Evolutionary conservation across 2,888 invertebrate genomes (phyloP), one percentile per base, ranked within the genome.

Genomic region (Operophtera brumata): DNA sequence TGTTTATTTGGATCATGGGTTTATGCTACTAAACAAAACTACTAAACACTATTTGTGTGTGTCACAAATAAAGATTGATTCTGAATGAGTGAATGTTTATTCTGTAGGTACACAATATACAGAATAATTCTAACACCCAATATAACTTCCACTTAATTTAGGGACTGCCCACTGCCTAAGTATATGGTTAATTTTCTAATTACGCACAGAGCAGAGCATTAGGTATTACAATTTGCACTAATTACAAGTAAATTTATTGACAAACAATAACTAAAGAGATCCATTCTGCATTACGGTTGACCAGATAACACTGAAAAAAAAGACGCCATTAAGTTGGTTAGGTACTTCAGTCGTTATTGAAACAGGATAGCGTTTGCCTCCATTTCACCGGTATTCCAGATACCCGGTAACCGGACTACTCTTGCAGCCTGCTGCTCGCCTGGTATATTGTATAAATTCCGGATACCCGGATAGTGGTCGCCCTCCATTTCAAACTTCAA

Each of bases 261-360:
- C 70, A 64, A 68, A 73, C 73, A 80, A 79, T 79, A 83, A 81
- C 81, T 84, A 82, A 75, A 73, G 87, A 86, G 86, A 88, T 88
- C 88, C 78, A 73, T 82, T 77, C 79, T 82, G 86, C 81, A 75
- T 82, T 78, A 69, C 66, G 64, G 77, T 71, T 74, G 75, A 68
- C 57, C 63, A 57, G 65, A 68, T 64, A 47, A 44, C 70, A 59
- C 84, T 81, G 82, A 37, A 73, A 77, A 64, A 12, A 63, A 61
- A 41, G 1, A 26, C 7, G n/a, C n/a, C n/a, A n/a, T n/a, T n/a
- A n/a, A n/a, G n/a, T n/a, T n/a, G n/a, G n/a, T n/a, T n/a, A n/a
- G n/a, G n/a, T n/a, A n/a, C n/a, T n/a, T n/a, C n/a, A n/a, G n/a
- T n/a, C n/a, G n/a, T n/a, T n/a, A n/a, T n/a, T n/a, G n/a, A n/a